phyloP scores from a whole-genome alignment of 2,797 vertebrate species.

The Paguma larvata region DNA sequence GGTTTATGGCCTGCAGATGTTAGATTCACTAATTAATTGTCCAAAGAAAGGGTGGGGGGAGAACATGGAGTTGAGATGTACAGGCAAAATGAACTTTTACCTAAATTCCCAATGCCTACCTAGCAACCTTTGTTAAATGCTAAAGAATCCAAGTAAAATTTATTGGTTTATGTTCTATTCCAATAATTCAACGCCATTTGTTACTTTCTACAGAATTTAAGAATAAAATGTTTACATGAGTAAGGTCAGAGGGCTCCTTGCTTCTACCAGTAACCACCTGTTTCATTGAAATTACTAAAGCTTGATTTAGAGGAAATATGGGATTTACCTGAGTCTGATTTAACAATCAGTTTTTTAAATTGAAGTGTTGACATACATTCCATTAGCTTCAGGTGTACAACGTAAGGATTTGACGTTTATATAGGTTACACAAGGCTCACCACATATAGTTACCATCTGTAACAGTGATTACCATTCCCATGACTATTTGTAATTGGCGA shows the following conservation, averaged over 20 bases:
- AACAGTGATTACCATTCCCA: background rate
- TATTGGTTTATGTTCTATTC: background rate
- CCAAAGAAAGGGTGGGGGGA: background rate
- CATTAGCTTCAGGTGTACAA: background rate
- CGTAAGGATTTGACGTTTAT: background rate
- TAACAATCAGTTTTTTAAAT: background rate
- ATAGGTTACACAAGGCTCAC: background rate
- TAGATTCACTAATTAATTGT: background rate
- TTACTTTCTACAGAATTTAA: background rate
- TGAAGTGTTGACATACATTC: background rate
- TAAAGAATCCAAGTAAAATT: background rate
- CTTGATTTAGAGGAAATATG: background rate
- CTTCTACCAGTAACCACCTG: background rate
- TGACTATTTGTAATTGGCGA: background rate
- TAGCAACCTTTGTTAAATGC: background rate
- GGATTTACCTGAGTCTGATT: background rate
- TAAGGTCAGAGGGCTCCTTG: background rate
- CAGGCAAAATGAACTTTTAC: background rate
- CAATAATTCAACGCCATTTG: background rate
- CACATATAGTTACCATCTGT: background rate
- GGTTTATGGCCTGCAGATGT: background rate
- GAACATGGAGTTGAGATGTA: background rate
- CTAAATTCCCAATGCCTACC: background rate
- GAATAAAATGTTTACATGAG: background rate
- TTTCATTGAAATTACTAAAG: background rate